phyloP scores from a whole-genome alignment of 1,140 invertebrate genomes.

The Drosophila nannoptera region DNA sequence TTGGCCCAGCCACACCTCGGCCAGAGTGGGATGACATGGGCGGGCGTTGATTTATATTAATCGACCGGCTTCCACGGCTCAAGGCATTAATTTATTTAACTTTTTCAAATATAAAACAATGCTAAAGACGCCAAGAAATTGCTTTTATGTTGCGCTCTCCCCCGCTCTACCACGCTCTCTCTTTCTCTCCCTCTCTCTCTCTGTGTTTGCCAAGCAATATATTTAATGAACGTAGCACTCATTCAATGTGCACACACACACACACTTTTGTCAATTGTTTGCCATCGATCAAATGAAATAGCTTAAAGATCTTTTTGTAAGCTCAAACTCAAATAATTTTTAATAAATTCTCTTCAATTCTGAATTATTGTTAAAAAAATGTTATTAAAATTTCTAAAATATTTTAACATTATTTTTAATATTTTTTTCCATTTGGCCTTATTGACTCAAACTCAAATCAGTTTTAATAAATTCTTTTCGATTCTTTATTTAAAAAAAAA shows the following conservation, averaged over 20 bases:
- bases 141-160: not conserved
- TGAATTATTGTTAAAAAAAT: too few species aligned
- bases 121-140: slow-evolving; percentile 50
- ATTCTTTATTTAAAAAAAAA: too few species aligned
- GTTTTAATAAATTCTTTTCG: too few species aligned
- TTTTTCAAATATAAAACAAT: slow-evolving; percentile 50
- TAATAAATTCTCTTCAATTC: too few species aligned
- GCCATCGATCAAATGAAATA: too few species aligned
- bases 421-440: too few species aligned
- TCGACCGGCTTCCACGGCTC: slow-evolving; percentile 63
- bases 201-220: slow-evolving; percentile 61
- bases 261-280: not conserved
- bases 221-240: slow-evolving; percentile 55
- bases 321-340: too few species aligned
- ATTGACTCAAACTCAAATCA: too few species aligned
- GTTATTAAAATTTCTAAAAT: too few species aligned
- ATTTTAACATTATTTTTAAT: too few species aligned
- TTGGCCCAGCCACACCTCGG: not conserved
- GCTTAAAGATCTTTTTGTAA: too few species aligned
- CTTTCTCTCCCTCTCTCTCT: not conserved
- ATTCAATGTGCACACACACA: slow-evolving; percentile 12
- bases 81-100: slow-evolving; percentile 62
- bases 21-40: slow-evolving; percentile 55
- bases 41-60: slow-evolving; percentile 75
- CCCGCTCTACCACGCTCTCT: not conserved